Percentiles rank a stretch among this genome's conserved stretches.
Conservation (phyloP, 1,140 invertebrate species). For the Chironomus tepperi region DNA sequence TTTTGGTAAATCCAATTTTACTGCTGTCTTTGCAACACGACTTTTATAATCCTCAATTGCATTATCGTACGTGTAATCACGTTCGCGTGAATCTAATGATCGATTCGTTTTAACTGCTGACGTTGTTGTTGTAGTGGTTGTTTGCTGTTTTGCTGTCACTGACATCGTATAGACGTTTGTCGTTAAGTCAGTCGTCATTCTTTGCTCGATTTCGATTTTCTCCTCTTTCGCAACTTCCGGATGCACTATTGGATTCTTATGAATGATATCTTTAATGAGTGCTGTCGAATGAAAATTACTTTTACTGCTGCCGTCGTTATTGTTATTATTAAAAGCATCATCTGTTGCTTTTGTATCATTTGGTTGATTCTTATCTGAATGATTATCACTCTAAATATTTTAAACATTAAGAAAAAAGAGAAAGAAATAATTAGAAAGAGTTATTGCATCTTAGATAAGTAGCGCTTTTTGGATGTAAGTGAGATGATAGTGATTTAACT, state of each 20-base stretch:
- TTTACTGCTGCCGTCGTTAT: background rate
- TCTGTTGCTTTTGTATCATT: background rate
- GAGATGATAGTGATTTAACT: too few species aligned
- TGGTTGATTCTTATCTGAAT: constrained; percentile 12
- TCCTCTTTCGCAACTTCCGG: background rate
- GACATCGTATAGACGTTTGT: constrained; percentile 22
- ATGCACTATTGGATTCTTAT: background rate
- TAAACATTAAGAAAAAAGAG: background rate
- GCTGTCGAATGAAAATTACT: constrained; percentile 8
- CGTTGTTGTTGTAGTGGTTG: background rate
- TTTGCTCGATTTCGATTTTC: background rate
- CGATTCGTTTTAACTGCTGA: constrained; percentile 27
- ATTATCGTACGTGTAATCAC: constrained; percentile 76
- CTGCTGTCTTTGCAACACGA: constrained; percentile 50
- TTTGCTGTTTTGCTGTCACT: constrained; percentile 24
- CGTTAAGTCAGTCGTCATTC: constrained; percentile 15
- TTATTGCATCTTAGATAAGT: too few species aligned
- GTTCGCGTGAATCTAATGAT: constrained; percentile 36
- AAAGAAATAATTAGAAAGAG: background rate
- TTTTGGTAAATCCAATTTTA: constrained; percentile 56
- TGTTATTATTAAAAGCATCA: constrained; percentile 16
- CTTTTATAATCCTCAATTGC: constrained; percentile 76
- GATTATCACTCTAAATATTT: constrained; percentile 16
- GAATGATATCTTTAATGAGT: constrained; percentile 18
- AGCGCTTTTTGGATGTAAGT: too few species aligned